phyloP scores from a whole-genome alignment of 2,888 invertebrate genomes.

The Pyrochroa serraticornis region DNA sequence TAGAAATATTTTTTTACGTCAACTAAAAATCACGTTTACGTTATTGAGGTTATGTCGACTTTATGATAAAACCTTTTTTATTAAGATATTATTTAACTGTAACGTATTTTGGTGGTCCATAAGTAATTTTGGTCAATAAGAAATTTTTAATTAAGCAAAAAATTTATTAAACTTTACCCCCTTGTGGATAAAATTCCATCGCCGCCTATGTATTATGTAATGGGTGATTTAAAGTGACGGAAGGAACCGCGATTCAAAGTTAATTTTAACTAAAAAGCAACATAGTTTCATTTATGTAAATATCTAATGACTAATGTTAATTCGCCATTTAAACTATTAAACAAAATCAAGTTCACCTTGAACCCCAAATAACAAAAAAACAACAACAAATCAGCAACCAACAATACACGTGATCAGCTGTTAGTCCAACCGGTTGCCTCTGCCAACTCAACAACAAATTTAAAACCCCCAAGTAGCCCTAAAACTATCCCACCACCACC shows the following conservation, averaged over 20 bases:
- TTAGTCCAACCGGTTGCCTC: background rate
- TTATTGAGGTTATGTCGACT: no score
- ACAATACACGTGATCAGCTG: constrained; percentile 13
- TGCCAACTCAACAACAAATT: constrained; percentile 5
- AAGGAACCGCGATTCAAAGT: background rate
- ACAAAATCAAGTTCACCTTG: constrained; percentile 6
- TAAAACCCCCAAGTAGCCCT: constrained; percentile 4
- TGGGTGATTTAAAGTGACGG: background rate
- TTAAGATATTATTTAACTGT: no score
- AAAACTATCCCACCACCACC: constrained; percentile 70
- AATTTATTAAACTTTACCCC: no score
- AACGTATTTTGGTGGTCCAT: no score
- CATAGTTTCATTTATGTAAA: background rate
- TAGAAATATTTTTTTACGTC: no score
- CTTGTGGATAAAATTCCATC: background rate
- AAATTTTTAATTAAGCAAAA: no score
- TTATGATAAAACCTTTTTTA: no score
- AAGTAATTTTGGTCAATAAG: no score
- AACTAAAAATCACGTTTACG: no score
- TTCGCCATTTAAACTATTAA: background rate
- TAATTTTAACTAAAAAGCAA: background rate
- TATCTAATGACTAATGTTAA: background rate
- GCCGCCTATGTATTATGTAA: background rate
- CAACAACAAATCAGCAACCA: constrained; percentile 10
- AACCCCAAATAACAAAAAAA: background rate